Percentiles rank a stretch among this genome's conserved stretches.
These are phyloP conservation scores for Gopherus flavomarginatus DNA, from an alignment of 2,113 vertebrate species.

Conservation along the genomic window DNA sequence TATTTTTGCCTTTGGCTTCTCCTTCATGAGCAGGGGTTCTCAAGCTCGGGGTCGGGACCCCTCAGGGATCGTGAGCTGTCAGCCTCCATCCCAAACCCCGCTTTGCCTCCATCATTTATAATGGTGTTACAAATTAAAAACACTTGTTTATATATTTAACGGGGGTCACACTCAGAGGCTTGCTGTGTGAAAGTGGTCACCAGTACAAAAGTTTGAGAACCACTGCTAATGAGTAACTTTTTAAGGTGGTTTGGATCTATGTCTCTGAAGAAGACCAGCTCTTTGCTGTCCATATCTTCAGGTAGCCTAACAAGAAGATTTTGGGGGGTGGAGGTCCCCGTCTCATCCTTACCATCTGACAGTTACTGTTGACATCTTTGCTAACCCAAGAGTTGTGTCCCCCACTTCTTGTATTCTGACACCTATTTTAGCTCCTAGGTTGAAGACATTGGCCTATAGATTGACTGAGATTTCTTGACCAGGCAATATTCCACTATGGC, in stretches of 20 bases:
- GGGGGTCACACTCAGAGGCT: too few relatives aligned
- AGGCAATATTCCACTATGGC: neutral
- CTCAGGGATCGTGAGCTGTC: too few relatives aligned
- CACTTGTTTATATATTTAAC: too few relatives aligned
- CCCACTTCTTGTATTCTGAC: accelerated
- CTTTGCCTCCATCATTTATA: too few relatives aligned
- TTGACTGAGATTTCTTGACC: neutral
- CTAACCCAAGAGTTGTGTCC: accelerated
- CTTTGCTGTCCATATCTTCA: neutral
- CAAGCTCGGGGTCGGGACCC: too few relatives aligned
- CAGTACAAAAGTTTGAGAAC: too few relatives aligned
- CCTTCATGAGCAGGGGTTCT: too few relatives aligned
- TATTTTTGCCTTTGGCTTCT: neutral
- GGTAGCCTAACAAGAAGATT: neutral
- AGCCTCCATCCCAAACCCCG: too few relatives aligned
- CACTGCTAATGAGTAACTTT: neutral
- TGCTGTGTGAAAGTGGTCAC: too few relatives aligned
- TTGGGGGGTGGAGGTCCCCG: accelerated
- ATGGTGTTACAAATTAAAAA: too few relatives aligned
- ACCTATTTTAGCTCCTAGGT: neutral
- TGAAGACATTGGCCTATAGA: neutral
- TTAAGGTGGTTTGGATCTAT: neutral
- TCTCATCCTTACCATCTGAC: accelerated
- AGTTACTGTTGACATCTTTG: accelerated
- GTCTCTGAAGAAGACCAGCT: neutral